Percentiles rank a stretch among this genome's conserved stretches.
These are phyloP conservation scores for zebrafish (Danio rerio) DNA, from an alignment of 2,113 vertebrate species.

Conservation along the genomic window GRCz12tu NC_133184.1:45688501-45689000, in stretches of 20 bases:
- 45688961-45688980: not conserved
- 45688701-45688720: constrained; percentile 24
- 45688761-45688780: constrained; percentile 43
- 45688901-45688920: constrained; percentile 44
- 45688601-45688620: not conserved
- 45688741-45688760: constrained; percentile 44
- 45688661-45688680: not conserved
- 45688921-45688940: not conserved
- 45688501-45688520: not conserved
- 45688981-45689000: constrained; percentile 23
- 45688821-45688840: not conserved
- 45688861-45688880: constrained; percentile 26
- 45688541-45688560: not conserved
- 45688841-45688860: constrained; percentile 29
- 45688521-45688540: not conserved
- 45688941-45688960: not conserved
- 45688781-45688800: constrained; percentile 50
- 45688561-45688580: not conserved
- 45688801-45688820: constrained; percentile 31
- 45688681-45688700: constrained; percentile 41
- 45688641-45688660: constrained; percentile 31
- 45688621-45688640: not conserved
- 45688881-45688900: constrained; percentile 48
- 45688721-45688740: constrained; percentile 1
- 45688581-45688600: not conserved